A percentile compares a stretch with the other conserved stretches of the same genome.
These are phyloP conservation scores for Balaeniceps rex DNA, from an alignment of 2,113 vertebrate species.

Conservation along the genomic window DNA sequence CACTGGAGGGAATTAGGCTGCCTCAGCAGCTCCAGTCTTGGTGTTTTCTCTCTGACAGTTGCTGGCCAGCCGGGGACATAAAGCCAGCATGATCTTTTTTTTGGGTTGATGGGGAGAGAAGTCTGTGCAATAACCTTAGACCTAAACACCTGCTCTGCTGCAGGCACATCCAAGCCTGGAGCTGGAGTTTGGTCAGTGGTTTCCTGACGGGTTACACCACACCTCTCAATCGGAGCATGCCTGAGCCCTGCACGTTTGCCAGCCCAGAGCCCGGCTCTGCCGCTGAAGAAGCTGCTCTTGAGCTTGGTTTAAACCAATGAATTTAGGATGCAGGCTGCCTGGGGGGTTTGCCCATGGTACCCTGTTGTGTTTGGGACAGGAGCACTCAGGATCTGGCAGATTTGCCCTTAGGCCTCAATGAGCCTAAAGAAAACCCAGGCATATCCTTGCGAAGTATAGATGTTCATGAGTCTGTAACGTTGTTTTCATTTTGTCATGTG, in stretches of 20 bases:
- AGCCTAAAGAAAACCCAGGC: neutral
- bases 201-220: neutral
- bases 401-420: neutral
- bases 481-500: neutral
- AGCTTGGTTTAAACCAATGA: neutral
- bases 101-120: neutral
- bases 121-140: neutral
- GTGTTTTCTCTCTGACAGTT: neutral
- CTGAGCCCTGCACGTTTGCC: neutral
- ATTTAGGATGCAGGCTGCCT: neutral
- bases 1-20: neutral
- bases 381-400: neutral
- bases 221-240: neutral
- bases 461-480: rapidly evolving
- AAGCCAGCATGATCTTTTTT: rapidly evolving
- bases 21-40: neutral
- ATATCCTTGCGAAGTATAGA: neutral
- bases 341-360: rapidly evolving
- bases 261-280: neutral
- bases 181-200: neutral
- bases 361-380: neutral
- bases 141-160: neutral
- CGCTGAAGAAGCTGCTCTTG: neutral
- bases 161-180: neutral
- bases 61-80: neutral